Base-by-base conservation (phyloP, 2,113 vertebrate species). In the Xiphias gladius region DNA sequence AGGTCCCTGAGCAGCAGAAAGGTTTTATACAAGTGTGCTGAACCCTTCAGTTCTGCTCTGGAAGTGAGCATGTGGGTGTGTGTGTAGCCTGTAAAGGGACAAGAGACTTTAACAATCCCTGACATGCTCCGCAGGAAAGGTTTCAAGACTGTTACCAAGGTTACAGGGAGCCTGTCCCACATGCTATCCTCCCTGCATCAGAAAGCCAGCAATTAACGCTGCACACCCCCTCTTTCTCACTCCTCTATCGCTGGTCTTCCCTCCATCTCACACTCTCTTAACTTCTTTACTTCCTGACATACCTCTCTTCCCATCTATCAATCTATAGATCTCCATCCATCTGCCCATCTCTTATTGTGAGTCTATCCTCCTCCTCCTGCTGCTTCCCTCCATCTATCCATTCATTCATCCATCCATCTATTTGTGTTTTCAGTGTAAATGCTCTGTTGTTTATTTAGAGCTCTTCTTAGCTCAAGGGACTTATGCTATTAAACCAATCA, bases 121-220 rank as follows among this genome's bases (percentile, higher is more conserved):
- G 93, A 96, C 94, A 93, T 89, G 94, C 95, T 94, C 89, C 62
- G 13, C 92, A 90, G 94, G 90, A 93, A 91, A 93, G 92, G 87
- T 93, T 91, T 91, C 83, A 90, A 92, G 91, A 81, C 81, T 1
- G 95, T 97, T 95, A 90, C 96, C 96, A 95, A 94, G 95, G 96
- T 95, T 95, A 97, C 96, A 82, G 32, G 90, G 88, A 95, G 94
- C 91, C 91, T 0, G 94, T 92, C 94, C 95, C 92, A 95, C 95
- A 95, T 92, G 94, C 86, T 91, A 91, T 92, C 94, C 83, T 94
- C 94, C 76, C 95, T 88, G 89, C 91, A 95, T 92, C 92, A 92
- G 87, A 90, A 78, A 79, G 79, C 82, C 68, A 73, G 30, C 37
- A 72, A 89, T 87, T 85, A 88, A 83, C 24, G 14, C 52, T 72